These are phyloP conservation scores for Cyprinodon tularosa DNA, from an alignment of 2,113 vertebrate genomes.

Conservation along the genomic window DNA sequence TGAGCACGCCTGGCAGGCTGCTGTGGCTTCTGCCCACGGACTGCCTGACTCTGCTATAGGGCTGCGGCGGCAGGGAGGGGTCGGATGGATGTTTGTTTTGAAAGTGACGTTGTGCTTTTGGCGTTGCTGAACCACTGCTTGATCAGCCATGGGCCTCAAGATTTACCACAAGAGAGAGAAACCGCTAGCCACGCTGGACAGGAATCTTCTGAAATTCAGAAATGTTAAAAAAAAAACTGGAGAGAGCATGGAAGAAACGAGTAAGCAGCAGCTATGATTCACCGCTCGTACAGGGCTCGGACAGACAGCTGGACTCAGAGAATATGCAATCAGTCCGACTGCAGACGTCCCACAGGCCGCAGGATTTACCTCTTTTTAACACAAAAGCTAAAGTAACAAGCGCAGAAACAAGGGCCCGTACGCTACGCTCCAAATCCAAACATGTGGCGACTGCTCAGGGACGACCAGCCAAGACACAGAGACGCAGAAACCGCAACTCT, in stretches of 20 bases:
- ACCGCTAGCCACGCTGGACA: conserved; percentile 46
- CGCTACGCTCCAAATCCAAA: conserved; percentile 67
- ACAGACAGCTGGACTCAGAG: conserved; percentile 47
- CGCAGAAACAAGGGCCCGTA: conserved; percentile 56
- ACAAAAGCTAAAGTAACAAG: conserved; percentile 64
- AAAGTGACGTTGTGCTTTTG: conserved; percentile 66
- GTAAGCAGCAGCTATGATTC: conserved; percentile 22
- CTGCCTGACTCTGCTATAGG: conserved; percentile 46
- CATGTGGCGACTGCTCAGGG: conserved; percentile 72
- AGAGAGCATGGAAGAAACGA: conserved; percentile 57
- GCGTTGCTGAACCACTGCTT: conserved; percentile 48
- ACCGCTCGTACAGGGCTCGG: conserved; percentile 32
- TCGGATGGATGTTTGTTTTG: conserved; percentile 58
- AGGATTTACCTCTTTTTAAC: conserved; percentile 52
- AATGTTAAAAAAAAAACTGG: conserved; percentile 30
- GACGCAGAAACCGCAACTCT: conserved; percentile 66
- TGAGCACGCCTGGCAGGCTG: conserved; percentile 32
- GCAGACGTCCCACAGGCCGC: conserved; percentile 52
- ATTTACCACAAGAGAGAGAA: conserved; percentile 70
- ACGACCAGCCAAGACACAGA: conserved; percentile 67
- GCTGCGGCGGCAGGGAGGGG: conserved; percentile 60
- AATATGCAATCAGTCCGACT: conserved; percentile 68
- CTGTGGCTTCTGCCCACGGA: conserved; percentile 51
- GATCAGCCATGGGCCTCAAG: conserved; percentile 53
- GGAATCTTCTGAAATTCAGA: conserved; percentile 62